These are phyloP conservation scores for Phorcus lineatus DNA, from an alignment of 2,888 invertebrate genomes.

Conservation along the genomic window DNA sequence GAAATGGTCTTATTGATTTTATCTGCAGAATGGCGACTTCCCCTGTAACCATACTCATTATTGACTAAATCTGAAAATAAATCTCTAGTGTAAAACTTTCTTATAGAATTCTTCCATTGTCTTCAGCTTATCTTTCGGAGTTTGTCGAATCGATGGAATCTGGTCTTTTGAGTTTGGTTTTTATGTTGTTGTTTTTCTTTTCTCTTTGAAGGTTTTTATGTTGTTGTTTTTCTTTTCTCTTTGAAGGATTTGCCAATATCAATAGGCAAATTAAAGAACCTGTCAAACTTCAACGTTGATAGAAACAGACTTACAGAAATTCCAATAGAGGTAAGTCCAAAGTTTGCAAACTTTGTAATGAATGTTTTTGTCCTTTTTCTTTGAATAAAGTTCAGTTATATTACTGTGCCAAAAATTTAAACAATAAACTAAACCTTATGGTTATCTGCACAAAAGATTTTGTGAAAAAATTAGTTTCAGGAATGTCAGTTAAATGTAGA, in stretches of 20 bases:
- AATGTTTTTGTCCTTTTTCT: too few relatives aligned
- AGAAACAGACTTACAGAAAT: constrained; percentile 93
- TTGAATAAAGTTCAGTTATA: too few relatives aligned
- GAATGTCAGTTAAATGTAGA: too few relatives aligned
- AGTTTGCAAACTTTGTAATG: too few relatives aligned
- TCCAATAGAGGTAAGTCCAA: constrained; percentile 88
- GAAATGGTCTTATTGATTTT: too few relatives aligned
- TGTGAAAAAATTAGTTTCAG: too few relatives aligned
- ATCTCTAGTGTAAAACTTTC: not conserved
- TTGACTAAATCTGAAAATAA: not conserved
- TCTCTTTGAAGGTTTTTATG: constrained; percentile 82
- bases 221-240: constrained; percentile 25
- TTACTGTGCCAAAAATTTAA: too few relatives aligned
- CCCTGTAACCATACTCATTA: not conserved
- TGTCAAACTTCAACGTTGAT: constrained; percentile 98
- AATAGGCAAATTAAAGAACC: constrained; percentile 91
- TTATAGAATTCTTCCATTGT: too few relatives aligned
- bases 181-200: not conserved
- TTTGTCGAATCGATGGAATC: not conserved
- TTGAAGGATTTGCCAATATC: constrained; percentile 88
- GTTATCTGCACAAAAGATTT: too few relatives aligned
- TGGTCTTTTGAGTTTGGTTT: not conserved
- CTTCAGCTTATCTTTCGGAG: too few relatives aligned
- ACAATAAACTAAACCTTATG: too few relatives aligned
- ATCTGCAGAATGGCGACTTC: too few relatives aligned